Evolutionary conservation across 2,888 invertebrate genomes (phyloP).

Genomic region (Folsomia candida): DNA sequence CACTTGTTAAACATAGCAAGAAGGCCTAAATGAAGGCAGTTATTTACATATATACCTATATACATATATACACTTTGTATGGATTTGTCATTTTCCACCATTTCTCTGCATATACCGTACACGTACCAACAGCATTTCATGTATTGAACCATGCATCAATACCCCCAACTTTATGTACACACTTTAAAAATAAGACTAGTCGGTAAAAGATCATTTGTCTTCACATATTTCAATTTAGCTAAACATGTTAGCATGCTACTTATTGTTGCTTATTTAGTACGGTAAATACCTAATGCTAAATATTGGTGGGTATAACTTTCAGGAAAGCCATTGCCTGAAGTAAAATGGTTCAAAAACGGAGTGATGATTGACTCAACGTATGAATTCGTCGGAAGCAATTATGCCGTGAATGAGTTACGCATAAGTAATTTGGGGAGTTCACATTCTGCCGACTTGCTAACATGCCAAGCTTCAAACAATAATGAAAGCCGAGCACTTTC

Average conservation of each 20-base stretch:
- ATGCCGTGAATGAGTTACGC: constrained; percentile 71
- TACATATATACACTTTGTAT: constrained; percentile 7
- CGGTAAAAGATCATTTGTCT: too few relatives aligned
- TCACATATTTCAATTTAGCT: too few relatives aligned
- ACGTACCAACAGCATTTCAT: too few relatives aligned
- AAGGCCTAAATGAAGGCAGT: too few relatives aligned
- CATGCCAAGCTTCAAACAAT: constrained; percentile 74
- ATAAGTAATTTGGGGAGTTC: constrained; percentile 70
- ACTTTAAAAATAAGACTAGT: too few relatives aligned
- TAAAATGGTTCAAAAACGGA: constrained; percentile 79
- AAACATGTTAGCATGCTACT: too few relatives aligned
- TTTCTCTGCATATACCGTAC: background rate
- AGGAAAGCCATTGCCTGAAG: constrained; percentile 78
- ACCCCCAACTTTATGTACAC: too few relatives aligned
- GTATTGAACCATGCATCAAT: too few relatives aligned
- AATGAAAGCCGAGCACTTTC: constrained; percentile 67
- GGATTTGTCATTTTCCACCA: background rate
- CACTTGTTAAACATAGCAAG: too few relatives aligned
- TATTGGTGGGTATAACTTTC: constrained; percentile 51
- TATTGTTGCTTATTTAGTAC: too few relatives aligned
- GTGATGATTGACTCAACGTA: constrained; percentile 71
- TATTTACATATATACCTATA: too few relatives aligned
- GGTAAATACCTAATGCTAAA: too few relatives aligned
- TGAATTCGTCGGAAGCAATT: constrained; percentile 58
- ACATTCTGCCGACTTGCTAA: constrained; percentile 69